Base-by-base conservation (phyloP, 2,797 vertebrate species). In the Sebastes kiyomatsui region DNA sequence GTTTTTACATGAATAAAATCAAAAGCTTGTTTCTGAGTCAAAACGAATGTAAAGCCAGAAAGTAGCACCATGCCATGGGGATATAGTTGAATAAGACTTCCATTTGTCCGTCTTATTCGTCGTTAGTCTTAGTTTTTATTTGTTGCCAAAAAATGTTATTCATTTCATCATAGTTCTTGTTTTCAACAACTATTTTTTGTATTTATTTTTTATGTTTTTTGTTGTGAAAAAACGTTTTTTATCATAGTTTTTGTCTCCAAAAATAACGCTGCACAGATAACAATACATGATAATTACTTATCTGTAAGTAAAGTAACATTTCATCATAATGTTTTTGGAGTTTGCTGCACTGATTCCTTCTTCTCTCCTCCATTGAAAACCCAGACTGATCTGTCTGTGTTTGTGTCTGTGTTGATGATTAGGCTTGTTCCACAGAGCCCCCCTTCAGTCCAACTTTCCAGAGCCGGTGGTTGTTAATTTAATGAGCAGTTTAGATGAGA, bases 391-490 rank as follows among this genome's bases (percentile, higher is more conserved):
- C 10, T 35, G 30, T 67, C 13, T 58, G 28, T 49, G 30, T 78
- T 59, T 72, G 27, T 56, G 23, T 30, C 30, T 70, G 16, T 79
- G 35, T 70, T n/a, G 10, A 22, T 82, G n/a, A 83, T 73, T 42
- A 32, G 35, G 30, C 25, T 66, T 33, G 25, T 3, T 74, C 59
- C 33, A 35, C 66, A 33, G 27, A 28, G 11, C 33, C 32, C 2
- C 1, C 42, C 28, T 46, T 66, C 62, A 32, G 49, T 72, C 68
- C 65, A 76, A 38, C 71, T 81, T 73, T 81, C 54, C 60, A 59
- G 54, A 86, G 56, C 65, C 78, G 82, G 27, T 72, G 69, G 61
- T 82, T 78, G 70, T 84, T 76, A 70, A 38, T 80, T 80, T 87
- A 88, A 89, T 74, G 73, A 84, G 77, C 20, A 59, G 75, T 59